phyloP scores from a whole-genome alignment of 1,140 invertebrate genomes.

The Platorchestia sp. region DNA sequence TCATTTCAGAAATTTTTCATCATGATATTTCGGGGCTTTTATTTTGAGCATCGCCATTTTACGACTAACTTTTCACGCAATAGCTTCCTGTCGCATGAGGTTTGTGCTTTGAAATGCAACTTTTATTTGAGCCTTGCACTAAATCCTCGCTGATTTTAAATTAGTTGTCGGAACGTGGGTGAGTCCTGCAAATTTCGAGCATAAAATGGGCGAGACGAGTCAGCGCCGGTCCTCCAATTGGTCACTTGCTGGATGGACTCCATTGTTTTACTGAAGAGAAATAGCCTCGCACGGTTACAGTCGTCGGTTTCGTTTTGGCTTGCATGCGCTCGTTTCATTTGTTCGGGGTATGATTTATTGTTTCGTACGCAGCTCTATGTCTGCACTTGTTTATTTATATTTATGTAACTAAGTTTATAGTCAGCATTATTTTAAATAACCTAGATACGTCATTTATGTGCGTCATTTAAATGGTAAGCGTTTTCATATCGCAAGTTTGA shows the following conservation, averaged over 20 bases:
- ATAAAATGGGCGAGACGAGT: not conserved
- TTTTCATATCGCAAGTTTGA: too few species aligned
- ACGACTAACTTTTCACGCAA: not conserved
- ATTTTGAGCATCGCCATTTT: not conserved
- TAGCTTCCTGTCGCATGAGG: not conserved
- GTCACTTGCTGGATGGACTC: not conserved
- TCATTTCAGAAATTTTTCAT: slow-evolving; percentile 23
- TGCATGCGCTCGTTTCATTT: not conserved
- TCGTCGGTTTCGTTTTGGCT: not conserved
- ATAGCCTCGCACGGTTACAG: not conserved
- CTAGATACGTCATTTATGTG: too few species aligned
- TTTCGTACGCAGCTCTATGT: not conserved
- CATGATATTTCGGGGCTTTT: not conserved
- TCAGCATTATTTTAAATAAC: too few species aligned
- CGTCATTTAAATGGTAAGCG: too few species aligned
- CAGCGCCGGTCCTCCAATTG: not conserved
- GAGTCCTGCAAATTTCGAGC: not conserved
- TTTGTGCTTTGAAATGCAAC: not conserved
- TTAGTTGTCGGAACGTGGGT: not conserved
- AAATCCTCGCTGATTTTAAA: not conserved
- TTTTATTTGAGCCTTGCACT: slow-evolving; percentile 5
- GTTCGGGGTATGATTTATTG: not conserved
- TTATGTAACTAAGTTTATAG: too few species aligned
- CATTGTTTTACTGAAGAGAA: not conserved
- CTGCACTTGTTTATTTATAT: not conserved